phyloP scores from a whole-genome alignment of 2,797 vertebrate genomes.

The Diceros bicornis region DNA sequence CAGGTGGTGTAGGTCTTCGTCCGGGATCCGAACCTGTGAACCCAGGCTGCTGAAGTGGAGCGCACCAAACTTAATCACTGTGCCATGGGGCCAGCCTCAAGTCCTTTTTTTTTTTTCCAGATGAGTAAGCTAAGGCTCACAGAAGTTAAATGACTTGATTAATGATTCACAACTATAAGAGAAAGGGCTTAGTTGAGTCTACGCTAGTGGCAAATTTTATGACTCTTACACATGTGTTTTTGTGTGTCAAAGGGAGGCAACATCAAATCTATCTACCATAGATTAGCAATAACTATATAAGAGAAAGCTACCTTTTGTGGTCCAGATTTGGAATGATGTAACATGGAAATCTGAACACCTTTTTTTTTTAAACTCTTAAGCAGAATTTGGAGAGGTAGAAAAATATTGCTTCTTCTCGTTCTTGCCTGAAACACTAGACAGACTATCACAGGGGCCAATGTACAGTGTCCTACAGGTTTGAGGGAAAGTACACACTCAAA shows the following conservation, averaged over 20 bases:
- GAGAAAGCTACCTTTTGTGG: neutral
- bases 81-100: too few relatives aligned
- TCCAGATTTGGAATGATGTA: neutral
- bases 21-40: too few relatives aligned
- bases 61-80: too few relatives aligned
- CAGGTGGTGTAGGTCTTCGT: too few relatives aligned
- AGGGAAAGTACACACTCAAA: neutral
- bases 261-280: neutral
- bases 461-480: neutral
- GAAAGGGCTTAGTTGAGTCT: neutral
- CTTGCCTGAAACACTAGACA: neutral
- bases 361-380: neutral
- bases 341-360: neutral
- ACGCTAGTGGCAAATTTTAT: neutral
- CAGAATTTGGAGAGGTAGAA: neutral
- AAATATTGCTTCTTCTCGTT: slow-evolving; percentile 6
- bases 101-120: slow-evolving; percentile 31
- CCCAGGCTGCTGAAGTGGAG: too few relatives aligned
- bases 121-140: neutral
- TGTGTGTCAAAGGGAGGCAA: neutral
- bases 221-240: neutral
- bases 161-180: neutral
- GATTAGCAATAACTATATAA: neutral
- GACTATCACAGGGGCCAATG: neutral
- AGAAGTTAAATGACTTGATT: slow-evolving; percentile 38